Percentiles rank a stretch among this genome's conserved stretches.
Evolutionary conservation across 2,797 vertebrate species (phyloP).

Genomic region (Malacoraja senta): DNA sequence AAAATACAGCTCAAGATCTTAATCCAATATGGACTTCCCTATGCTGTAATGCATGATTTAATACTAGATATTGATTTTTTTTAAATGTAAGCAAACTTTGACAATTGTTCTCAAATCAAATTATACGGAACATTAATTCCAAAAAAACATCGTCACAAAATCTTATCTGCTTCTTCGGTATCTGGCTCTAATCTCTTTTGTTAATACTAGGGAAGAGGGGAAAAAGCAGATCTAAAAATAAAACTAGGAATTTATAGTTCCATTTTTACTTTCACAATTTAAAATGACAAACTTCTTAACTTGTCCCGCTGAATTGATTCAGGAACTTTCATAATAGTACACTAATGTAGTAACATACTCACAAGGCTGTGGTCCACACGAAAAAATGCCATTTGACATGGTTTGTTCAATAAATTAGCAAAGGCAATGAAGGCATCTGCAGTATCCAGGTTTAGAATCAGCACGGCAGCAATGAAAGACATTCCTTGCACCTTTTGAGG

Average conservation of each 20-base stretch:
- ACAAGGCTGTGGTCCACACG: conserved; percentile 92
- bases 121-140: not conserved
- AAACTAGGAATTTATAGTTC: not conserved
- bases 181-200: not conserved
- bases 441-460: conserved; percentile 83
- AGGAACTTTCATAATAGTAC: not conserved
- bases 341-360: conserved; percentile 51
- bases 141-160: not conserved
- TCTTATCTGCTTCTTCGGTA: not conserved
- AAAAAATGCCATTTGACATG: conserved; percentile 91
- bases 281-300: not conserved
- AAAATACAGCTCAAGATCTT: not conserved
- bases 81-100: not conserved
- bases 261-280: not conserved
- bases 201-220: too few relatives aligned
- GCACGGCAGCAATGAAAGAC: conserved; percentile 85
- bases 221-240: not conserved
- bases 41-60: not conserved
- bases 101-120: not conserved
- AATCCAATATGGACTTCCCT: not conserved
- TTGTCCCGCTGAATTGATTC: too few relatives aligned
- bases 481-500: conserved; percentile 79
- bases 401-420: conserved; percentile 86
- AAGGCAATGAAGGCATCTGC: conserved; percentile 90
- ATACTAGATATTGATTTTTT: not conserved